A percentile compares a stretch with the other conserved stretches of the same genome.
Evolutionary conservation across 2,113 vertebrate species (phyloP).

Genomic region (human): DNA sequence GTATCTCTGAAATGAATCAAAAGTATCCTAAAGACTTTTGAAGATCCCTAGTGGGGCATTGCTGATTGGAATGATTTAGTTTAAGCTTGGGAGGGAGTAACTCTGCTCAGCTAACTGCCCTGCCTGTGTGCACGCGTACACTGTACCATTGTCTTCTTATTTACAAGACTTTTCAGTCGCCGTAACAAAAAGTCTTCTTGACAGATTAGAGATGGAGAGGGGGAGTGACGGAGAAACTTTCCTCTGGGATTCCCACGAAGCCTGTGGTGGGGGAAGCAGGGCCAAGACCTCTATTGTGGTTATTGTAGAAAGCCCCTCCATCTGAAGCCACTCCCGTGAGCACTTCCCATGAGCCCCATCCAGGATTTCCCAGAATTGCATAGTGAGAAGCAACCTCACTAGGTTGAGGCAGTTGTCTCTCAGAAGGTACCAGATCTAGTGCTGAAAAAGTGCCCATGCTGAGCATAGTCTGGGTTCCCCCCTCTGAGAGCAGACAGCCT

Average conservation of each 20-base stretch:
- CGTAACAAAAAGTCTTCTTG: background rate
- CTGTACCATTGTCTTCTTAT: background rate
- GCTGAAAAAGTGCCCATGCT: background rate
- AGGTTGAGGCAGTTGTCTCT: background rate
- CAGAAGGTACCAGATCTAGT: background rate
- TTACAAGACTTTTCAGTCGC: background rate
- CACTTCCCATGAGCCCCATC: background rate
- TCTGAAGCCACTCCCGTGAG: background rate
- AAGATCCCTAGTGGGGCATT: background rate
- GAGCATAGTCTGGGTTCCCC: background rate
- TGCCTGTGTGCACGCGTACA: accelerated
- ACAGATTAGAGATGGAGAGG: background rate
- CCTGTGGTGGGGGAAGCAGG: accelerated
- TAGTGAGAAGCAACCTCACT: background rate
- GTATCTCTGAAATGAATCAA: conserved; percentile 43
- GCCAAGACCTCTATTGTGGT: background rate
- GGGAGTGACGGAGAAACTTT: background rate
- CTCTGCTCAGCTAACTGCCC: background rate
- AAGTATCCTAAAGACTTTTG: background rate
- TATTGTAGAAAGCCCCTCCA: no score
- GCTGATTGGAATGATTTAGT: background rate
- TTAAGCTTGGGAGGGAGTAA: background rate
- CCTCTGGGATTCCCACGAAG: background rate
- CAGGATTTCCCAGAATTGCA: background rate
- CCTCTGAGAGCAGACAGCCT: background rate